Percentiles rank a stretch among this genome's conserved stretches.
These are phyloP conservation scores for Acheta domesticus DNA, from an alignment of 2,888 invertebrate species.

Conservation along the genomic window DNA sequence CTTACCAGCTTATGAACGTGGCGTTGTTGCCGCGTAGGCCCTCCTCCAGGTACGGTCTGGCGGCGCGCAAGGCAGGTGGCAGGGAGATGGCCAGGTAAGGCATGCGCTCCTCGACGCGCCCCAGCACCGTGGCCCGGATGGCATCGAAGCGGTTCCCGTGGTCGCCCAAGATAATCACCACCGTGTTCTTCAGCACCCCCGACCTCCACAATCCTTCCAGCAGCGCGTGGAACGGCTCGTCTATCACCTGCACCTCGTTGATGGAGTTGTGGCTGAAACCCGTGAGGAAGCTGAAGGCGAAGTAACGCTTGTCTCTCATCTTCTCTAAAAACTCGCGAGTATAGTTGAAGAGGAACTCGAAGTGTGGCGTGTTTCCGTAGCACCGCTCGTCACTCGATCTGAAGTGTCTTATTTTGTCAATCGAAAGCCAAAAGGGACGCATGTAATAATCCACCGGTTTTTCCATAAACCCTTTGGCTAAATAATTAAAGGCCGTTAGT, in stretches of 20 bases:
- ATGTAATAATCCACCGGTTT: constrained; percentile 49
- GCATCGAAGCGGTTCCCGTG: constrained; percentile 49
- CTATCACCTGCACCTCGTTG: constrained; percentile 43
- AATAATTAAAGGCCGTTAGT: constrained; percentile 48
- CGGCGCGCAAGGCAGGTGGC: constrained; percentile 44
- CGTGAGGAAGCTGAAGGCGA: constrained; percentile 41
- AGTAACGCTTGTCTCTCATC: constrained; percentile 41
- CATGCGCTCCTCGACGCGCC: constrained; percentile 48
- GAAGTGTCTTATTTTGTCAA: constrained; percentile 42
- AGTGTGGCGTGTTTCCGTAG: constrained; percentile 42
- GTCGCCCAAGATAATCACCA: constrained; percentile 45
- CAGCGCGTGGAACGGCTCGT: background rate
- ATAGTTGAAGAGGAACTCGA: constrained; percentile 44
- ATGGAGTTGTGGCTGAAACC: constrained; percentile 47
- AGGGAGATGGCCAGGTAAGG: constrained; percentile 46
- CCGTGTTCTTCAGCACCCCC: constrained; percentile 40
- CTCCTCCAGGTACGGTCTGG: constrained; percentile 42
- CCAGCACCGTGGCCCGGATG: constrained; percentile 46
- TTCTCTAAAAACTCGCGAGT: constrained; percentile 43
- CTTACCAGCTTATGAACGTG: constrained; percentile 45
- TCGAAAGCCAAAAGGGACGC: constrained; percentile 47
- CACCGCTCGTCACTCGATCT: constrained; percentile 42
- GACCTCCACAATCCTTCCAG: background rate
- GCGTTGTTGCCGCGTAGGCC: constrained; percentile 44
- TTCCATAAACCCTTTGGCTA: constrained; percentile 45